Evolutionary conservation across 2,888 invertebrate species (phyloP).

Genomic region (Unio pictorum): DNA sequence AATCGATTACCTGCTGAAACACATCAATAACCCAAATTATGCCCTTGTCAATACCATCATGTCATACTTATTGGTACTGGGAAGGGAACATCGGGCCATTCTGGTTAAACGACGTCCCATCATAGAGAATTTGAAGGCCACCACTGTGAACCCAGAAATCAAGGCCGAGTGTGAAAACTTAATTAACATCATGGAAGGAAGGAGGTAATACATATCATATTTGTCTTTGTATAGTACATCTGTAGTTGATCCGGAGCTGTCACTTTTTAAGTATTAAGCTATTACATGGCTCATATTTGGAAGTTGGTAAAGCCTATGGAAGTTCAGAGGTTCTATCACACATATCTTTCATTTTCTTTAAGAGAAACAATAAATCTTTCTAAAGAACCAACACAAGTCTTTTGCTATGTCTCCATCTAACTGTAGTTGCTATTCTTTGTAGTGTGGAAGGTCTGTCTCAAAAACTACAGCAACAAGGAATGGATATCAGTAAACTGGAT

Average conservation of each 20-base stretch:
- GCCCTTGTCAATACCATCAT: constrained; percentile 11
- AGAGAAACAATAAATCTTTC: too few species aligned
- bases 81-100: constrained; percentile 30
- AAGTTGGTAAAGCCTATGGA: too few species aligned
- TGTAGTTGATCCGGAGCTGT: too few species aligned
- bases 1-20: constrained; percentile 33
- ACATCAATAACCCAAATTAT: constrained; percentile 26
- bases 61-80: constrained; percentile 32
- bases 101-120: constrained; percentile 37
- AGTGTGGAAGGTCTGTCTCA: constrained; percentile 52
- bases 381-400: neutral
- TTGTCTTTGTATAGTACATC: too few species aligned
- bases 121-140: constrained; percentile 30
- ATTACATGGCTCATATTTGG: too few species aligned
- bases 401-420: neutral
- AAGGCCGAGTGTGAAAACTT: constrained; percentile 38
- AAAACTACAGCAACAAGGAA: constrained; percentile 49
- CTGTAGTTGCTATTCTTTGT: constrained; percentile 9
- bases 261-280: too few species aligned
- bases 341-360: too few species aligned
- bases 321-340: too few species aligned
- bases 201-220: constrained; percentile 35
- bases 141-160: constrained; percentile 28
- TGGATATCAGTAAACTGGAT: constrained; percentile 48
- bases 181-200: constrained; percentile 56